Base-by-base conservation (phyloP, 2,113 vertebrate species). In the Furnarius figulus region DNA sequence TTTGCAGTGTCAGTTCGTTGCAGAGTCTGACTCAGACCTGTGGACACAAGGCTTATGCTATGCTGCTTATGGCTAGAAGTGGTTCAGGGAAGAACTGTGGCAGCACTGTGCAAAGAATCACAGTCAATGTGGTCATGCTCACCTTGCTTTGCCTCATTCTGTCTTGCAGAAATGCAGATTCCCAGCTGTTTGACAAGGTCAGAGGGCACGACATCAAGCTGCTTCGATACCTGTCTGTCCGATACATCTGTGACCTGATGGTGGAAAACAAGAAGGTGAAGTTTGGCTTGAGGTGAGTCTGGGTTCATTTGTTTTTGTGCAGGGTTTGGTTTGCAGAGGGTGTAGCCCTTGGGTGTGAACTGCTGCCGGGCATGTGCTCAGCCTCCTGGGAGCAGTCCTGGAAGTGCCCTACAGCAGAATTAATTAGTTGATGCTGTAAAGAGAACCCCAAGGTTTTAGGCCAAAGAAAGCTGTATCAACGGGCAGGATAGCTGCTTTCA, bases 181-280 rank as follows among this genome's bases (percentile, higher is more conserved):
- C 98, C 2, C 99, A 99, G 97, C 98, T 99, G 74, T 99, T 99
- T 93, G 99, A 99, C 98, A 99, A 99, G 91, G 99, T 99, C 82
- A 98, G 99, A 94, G 99, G 99, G 74, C 99, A 99, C 0, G 99
- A 99, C 97, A 99, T 99, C 95, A 99, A 99, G 96, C 98, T 99
- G 92, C 98, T 99, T 42, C 99, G 99, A 22, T 99, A 99, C 97
- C 98, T 99, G 72, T 99, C 99, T 3, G 98, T 99, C 66, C 98
- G 98, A 83, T 99, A 99, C 89, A 99, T 99, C 98, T 99, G 99
- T 96, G 99, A 99, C 98, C 98, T 99, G 89, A 99, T 99, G 99
- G 99, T 99, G 93, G 99, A 99, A 96, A 99, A 99, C 97, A 99
- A 99, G 98, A 99, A 99, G 97, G 99, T 99, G 97, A 99, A 99